Evolutionary conservation across 23 tunicate genomes (phyloP), one percentile per base, ranked within the genome.

Genomic region (Phallusia fumigata): DNA sequence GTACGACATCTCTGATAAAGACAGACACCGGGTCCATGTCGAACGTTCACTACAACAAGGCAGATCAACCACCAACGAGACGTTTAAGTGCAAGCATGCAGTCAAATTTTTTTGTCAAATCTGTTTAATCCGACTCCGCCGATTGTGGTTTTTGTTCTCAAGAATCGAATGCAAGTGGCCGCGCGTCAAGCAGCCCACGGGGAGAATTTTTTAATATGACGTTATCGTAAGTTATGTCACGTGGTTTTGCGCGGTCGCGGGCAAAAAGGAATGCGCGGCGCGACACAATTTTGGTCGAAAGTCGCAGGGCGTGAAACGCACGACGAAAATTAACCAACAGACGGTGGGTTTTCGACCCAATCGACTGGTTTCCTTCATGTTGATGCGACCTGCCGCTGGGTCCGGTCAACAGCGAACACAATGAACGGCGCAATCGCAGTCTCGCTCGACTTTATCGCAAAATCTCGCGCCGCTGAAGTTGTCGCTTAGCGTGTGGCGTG

Each of bases 281-380:
- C 69, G 69, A 58, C 69, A 58, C 69, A 58, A 21, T 58, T 58
- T 40, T 58, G 3, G 28, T 58, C 69, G 69, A 58, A 58, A 58
- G 69, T 58, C 69, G 69, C 69, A 16, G 69, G 69, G 28, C 69
- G 69, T 58, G 69, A 58, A 24, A 24, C 69, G 16, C 28, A 24
- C 69, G 28, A 58, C 69, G 28, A 24, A 58, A 22, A 58, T 22
- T 24, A 58, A 58, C 28, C 69, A 13, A 16, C 69, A 58, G 69
- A 58, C 69, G 26, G 69, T 6, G 28, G 16, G 69, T 58, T 58
- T 58, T 58, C 69, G 28, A 58, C 69, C 69, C 69, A 58, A 58
- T 6, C 26, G 69, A 58, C 69, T 58, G 69, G 69, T 58, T 58
- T 58, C 69, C 69, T 58, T 58, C 69, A 58, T 8, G 28, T 6